Conservation (phyloP, 2,888 invertebrate species). For the Drosophila subsilvestris region DNA sequence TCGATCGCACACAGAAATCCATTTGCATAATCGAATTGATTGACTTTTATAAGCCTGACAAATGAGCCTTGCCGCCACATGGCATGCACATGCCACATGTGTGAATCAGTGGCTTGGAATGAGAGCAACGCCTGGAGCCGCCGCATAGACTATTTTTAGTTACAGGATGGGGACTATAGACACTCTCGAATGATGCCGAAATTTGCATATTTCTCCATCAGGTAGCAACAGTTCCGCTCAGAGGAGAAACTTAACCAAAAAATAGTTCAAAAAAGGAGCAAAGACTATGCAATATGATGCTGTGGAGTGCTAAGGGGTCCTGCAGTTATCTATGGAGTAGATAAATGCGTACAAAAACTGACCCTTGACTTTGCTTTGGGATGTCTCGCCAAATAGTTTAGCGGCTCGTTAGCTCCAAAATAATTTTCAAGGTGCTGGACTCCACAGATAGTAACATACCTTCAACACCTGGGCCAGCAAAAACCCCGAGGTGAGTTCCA, state of each 20-base stretch:
- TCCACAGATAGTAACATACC: constrained; percentile 2
- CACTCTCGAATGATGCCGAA: not conserved
- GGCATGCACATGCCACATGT: constrained; percentile 22
- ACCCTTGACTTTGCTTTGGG: constrained; percentile 36
- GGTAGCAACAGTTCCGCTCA: constrained; percentile 19
- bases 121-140: constrained; percentile 13
- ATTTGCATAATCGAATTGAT: constrained; percentile 51
- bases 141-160: constrained; percentile 19
- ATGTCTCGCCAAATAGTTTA: constrained; percentile 27
- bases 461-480: no score
- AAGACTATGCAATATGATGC: no score
- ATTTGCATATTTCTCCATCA: constrained; percentile 20
- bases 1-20: constrained; percentile 17
- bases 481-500: no score
- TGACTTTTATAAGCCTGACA: constrained; percentile 67
- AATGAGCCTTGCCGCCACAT: constrained; percentile 43
- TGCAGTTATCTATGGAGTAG: no score
- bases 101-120: constrained; percentile 48
- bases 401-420: constrained; percentile 37
- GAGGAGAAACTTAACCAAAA: not conserved
- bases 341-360: constrained; percentile 20
- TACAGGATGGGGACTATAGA: constrained; percentile 13
- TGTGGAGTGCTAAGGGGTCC: not conserved
- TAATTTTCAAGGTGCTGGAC: constrained; percentile 57
- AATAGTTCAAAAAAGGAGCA: not conserved